Base-by-base conservation (phyloP, 1,140 invertebrate species). In the Camponotus pennsylvanicus region DNA sequence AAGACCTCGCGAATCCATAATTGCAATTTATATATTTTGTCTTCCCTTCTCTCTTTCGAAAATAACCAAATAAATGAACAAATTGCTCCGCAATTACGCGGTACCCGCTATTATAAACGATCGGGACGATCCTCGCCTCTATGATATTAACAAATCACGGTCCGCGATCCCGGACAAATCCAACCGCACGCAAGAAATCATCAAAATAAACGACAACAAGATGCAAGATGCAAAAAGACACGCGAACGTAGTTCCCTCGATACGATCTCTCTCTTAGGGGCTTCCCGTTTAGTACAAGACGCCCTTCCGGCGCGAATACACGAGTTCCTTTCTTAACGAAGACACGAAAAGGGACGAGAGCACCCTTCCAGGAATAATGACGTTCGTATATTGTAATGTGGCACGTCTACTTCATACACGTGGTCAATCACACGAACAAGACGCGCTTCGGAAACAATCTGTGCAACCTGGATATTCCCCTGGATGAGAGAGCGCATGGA, bases 381-480 rank as follows among this genome's bases (percentile, higher is more conserved):
- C 61, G 75, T 86, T 86, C 84, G 75, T 79, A 75, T 75, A 83
- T 75, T 15, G 69, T 83, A 80, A 75, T 40, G n/a, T 34, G 67
- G 79, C 52, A 82, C 55, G 69, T 83, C 79, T 61, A 67, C 49
- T 69, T 69, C 49, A 84, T 64, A 84, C 61, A 52, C 69, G 82
- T 7, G 55, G 77, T 64, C 76, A 76, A 84, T 71, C 77, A 66
- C 63, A 75, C 27, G 63, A 77, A 71, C 18, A 64, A 83, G 57
- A n/a, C 75, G 79, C 67, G 84, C 87, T 89, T 87, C 82, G 77
- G 78, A 90, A 91, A 91, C 91, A 91, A 91, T 90, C 90, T 84
- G 69, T 34, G 80, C 80, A 83, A 71, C 76, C 69, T 86, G 84
- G 82, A 59, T 78, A 85, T 75, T 79, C 86, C 69, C 63, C 45